Base-by-base conservation (phyloP, 2,113 vertebrate species). In the Formicarius rufipectus region DNA sequence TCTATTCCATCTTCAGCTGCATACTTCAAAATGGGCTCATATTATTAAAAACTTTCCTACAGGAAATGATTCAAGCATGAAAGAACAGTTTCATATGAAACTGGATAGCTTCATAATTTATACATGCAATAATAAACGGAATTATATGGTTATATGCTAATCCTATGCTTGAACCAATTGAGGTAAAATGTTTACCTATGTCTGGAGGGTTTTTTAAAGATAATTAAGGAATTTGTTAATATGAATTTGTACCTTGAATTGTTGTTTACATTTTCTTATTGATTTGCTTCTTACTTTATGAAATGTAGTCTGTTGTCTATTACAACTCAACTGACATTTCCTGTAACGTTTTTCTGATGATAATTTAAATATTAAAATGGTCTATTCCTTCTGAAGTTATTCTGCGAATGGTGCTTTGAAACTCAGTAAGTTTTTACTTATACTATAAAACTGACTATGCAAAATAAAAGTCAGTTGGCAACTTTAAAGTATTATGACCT, bases 401-500 rank as follows among this genome's bases (percentile, higher is more conserved):
- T 82, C n/a, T 87, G 22, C 71, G 42, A 81, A 28, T 75, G 25
- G 12, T 63, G 21, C 39, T 49, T 92, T 75, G 40, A 64, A 85
- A 66, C 16, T 64, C 12, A 6, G 28, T 55, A 37, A 22, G n/a
- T 56, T 20, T 81, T 84, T 79, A 52, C 15, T 62, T 39, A 7
- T 8, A 33, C 3, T 64, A 2, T 18, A 40, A 75, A 88, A 53
- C 27, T 71, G 64, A 59, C 23, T 15, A 39, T 58, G 23, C 14
- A 15, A 56, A 63, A 76, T 55, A 66, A 56, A 69, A 39, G 7
- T 71, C 10, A 35, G 8, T 71, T 45, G 89, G n/a, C 49, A 87
- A 19, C 89, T 93, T 95, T 74, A 49, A 93, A n/a, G 49, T 81
- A 78, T 85, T 78, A 91, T 94, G 76, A 95, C 89, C 86, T 97